Base-by-base conservation (phyloP, 2,797 vertebrate species). In the Potorous gilbertii region DNA sequence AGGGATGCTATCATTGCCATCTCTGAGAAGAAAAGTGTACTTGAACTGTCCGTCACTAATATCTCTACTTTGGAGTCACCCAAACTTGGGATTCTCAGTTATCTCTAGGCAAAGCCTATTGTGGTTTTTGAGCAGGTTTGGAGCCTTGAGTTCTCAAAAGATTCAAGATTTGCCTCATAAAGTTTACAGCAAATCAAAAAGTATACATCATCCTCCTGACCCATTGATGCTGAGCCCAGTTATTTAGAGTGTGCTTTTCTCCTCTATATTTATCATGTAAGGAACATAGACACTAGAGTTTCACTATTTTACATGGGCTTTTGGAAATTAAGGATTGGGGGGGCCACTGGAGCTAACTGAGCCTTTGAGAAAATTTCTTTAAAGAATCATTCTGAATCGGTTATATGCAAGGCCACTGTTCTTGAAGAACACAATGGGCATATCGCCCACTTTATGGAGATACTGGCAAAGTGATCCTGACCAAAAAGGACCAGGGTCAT, bases 341-440 rank as follows among this genome's bases (percentile, higher is more conserved):
- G 31, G 31, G 5, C 16, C 62, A n/a, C 5, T 74, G 62, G 34
- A 74, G 62, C 1, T n/a, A 12, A 54, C 21, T 93, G 31, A 46
- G 90, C 95, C 50, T 94, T n/a, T 55, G 92, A 94, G 81, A 94
- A 91, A 40, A 3, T 81, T 95, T 94, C 29, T 95, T 96, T 8
- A 40, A 57, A 54, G 40, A 87, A 87, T n/a, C 93, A 74, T 62
- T 93, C 89, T 90, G 59, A 55, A 46, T 57, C 55, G 54, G 16
- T 46, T 62, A 57, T 34, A 93, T 55, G 62, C 55, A 93, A 74
- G 91, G 57, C 87, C 62, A 81, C 92, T 91, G 57, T 21, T 93
- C 34, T 93, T 31, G 81, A 90, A 12, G 29, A 27, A 59, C 24
- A 89, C 91, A 29, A 66, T 50, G 40, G 91, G 52, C 54, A 56